These are phyloP conservation scores for Epirrhoe alternata DNA, from an alignment of 2,888 invertebrate species.

Conservation along the genomic window DNA sequence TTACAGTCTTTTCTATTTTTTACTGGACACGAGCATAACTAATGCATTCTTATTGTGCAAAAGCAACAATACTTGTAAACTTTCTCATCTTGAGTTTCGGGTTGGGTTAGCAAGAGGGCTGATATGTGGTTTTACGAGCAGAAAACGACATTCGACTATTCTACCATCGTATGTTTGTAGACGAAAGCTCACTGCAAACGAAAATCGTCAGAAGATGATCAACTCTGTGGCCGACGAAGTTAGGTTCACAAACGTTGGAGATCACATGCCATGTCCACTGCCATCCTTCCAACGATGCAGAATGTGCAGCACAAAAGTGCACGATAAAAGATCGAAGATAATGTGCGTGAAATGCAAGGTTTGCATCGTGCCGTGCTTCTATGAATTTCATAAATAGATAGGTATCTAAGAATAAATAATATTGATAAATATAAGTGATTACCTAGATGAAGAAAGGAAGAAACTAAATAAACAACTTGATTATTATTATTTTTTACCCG, in stretches of 20 bases:
- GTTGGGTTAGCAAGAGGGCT: conserved; percentile 43
- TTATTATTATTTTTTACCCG: too few relatives aligned
- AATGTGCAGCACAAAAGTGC: conserved; percentile 37
- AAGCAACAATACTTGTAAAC: too few relatives aligned
- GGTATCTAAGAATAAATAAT: too few relatives aligned
- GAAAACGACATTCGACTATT: conserved; percentile 36
- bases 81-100: too few relatives aligned
- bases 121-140: conserved; percentile 40
- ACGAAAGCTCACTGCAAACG: conserved; percentile 6
- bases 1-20: too few relatives aligned
- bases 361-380: conserved; percentile 31
- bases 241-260: conserved; percentile 38
- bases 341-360: conserved; percentile 31
- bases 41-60: conserved; percentile 39
- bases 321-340: conserved; percentile 30
- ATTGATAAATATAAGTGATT: too few relatives aligned
- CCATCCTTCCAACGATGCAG: conserved; percentile 39
- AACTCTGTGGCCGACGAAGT: conserved; percentile 8
- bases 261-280: conserved; percentile 37
- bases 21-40: conserved; percentile 32
- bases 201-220: too few relatives aligned
- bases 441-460: too few relatives aligned
- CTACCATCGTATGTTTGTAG: conserved; percentile 17
- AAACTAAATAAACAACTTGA: too few relatives aligned
- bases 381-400: conserved; percentile 17